These are phyloP conservation scores for Apantesis nais DNA, from an alignment of 2,888 invertebrate species.

Conservation along the genomic window DNA sequence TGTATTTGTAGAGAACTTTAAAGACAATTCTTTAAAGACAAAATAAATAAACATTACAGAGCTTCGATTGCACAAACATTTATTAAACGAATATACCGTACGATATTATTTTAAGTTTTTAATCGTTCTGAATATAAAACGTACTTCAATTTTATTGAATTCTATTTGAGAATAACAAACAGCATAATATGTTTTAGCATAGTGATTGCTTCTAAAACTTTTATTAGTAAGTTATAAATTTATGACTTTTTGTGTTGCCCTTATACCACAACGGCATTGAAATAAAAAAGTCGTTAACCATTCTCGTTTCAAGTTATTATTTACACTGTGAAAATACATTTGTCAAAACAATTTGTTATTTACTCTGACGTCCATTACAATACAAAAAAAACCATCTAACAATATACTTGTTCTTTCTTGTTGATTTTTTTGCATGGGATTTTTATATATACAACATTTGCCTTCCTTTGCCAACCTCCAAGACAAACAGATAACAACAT, in stretches of 20 bases:
- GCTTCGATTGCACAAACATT: constrained; percentile 4
- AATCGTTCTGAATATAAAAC: not conserved
- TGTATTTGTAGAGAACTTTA: constrained; percentile 4
- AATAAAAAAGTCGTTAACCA: not conserved
- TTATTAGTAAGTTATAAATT: not conserved
- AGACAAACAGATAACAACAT: too few species aligned
- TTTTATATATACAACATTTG: not conserved
- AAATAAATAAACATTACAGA: constrained; percentile 1
- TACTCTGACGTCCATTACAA: not conserved
- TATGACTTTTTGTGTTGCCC: not conserved
- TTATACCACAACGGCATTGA: not conserved
- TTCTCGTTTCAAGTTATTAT: not conserved
- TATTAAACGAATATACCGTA: not conserved
- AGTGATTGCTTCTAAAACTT: not conserved
- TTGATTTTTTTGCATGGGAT: not conserved
- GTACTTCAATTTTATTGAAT: too few species aligned
- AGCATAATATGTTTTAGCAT: not conserved
- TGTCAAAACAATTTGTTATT: not conserved
- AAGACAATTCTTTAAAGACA: not conserved
- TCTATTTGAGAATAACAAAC: not conserved
- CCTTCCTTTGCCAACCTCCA: too few species aligned
- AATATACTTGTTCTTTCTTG: not conserved
- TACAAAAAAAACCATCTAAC: not conserved
- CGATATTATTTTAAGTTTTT: not conserved
- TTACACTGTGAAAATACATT: not conserved